Evolutionary conservation across 2,113 vertebrate genomes (phyloP), one percentile per base, ranked within the genome.

Genomic region (Scopus umbretta): DNA sequence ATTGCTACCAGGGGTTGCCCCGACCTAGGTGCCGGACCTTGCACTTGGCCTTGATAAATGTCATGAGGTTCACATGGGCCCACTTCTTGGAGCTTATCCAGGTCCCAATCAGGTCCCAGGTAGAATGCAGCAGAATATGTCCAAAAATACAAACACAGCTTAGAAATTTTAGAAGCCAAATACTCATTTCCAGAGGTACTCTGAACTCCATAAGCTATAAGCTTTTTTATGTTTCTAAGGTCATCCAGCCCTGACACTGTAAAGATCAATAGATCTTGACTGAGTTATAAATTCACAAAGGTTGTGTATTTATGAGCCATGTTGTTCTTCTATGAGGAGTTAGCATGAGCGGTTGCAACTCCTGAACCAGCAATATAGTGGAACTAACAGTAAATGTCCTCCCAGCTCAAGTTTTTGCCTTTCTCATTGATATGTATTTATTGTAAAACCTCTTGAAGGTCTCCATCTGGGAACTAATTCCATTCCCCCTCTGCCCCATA

Each of bases 231-330:
- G 40, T 76, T 83, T 73, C 62, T 83, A 73, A 80, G 66, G 36
- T 59, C 61, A 82, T 5, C 7, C 29, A 85, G 15, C 30, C 14
- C 74, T 88, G 55, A 74, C 58, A 88, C 6, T 78, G 29, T 71
- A 66, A 90, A 87, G 65, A 87, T 84, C 86, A 87, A 56, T 18
- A 93, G 45, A 70, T 92, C 65, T 79, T 79, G 42, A 79, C 78
- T 55, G 61, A 84, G 30, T 71, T 86, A 66, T 53, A 82, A 92
- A 86, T 90, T 82, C 70, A 71, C 38, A 32, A 45, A 88, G 10
- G 38, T 11, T 88, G 4, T 82, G 10, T 71, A 45, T 38, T 93
- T 92, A 53, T 16, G 23, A 92, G 59, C 45, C 40, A 47, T 53
- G 10, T 27, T 75, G n/a, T 6, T 89, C 26, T 78, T 90, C 56